Evolutionary conservation across 2,113 vertebrate genomes (phyloP).

Genomic region (Pachycephala philippinensis): DNA sequence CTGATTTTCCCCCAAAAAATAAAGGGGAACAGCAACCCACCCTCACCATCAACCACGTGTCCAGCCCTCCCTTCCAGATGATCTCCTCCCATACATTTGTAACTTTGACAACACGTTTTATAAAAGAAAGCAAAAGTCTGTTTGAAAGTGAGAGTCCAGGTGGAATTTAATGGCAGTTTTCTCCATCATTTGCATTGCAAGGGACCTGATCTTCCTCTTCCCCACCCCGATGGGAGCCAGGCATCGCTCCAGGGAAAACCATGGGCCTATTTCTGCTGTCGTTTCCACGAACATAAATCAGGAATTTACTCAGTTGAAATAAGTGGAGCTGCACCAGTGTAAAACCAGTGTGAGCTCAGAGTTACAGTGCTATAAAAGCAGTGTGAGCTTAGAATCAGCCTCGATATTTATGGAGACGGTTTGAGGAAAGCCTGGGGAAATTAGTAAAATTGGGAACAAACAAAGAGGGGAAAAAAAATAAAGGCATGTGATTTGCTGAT

Average conservation of each 20-base stretch:
- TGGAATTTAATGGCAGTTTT: background rate
- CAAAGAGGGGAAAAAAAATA: background rate
- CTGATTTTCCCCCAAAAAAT: accelerated
- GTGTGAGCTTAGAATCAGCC: conserved; percentile 18
- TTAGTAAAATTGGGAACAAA: background rate
- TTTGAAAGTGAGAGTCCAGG: background rate
- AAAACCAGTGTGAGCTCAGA: conserved; percentile 59
- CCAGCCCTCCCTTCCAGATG: background rate
- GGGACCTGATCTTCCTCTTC: background rate
- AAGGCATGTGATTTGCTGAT: background rate
- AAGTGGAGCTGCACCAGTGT: conserved; percentile 30
- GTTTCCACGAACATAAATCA: background rate
- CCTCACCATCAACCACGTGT: background rate
- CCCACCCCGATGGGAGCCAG: background rate
- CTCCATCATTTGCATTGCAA: background rate
- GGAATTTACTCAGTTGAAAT: conserved; percentile 36
- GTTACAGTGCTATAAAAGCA: conserved; percentile 56
- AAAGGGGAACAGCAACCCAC: accelerated
- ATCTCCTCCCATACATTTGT: background rate
- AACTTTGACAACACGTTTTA: background rate
- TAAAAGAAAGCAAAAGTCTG: background rate
- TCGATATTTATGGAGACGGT: background rate
- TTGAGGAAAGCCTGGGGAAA: conserved; percentile 15
- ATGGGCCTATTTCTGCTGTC: background rate
- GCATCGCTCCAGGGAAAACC: background rate